Percentiles rank a stretch among this genome's conserved stretches.
Conservation (phyloP, 1,140 invertebrate genomes). For the Heliconius hermathena region DNA sequence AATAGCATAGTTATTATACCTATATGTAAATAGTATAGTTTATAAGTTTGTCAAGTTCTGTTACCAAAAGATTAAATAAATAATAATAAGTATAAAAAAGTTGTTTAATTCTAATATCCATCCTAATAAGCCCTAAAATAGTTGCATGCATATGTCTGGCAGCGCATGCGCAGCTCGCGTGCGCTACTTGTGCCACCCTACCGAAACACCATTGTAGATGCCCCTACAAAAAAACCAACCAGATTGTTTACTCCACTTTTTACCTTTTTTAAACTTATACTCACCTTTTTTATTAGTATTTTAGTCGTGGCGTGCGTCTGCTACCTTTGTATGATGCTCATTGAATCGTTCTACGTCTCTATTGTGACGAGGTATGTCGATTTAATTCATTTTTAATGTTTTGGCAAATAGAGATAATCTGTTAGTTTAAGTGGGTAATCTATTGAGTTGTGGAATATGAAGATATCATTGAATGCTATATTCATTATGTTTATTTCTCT, state of each 20-base stretch:
- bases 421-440: not conserved
- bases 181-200: constrained; percentile 70
- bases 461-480: not conserved
- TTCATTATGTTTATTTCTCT: not conserved
- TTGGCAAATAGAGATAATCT: constrained; percentile 69
- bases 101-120: constrained; percentile 15
- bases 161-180: constrained; percentile 49
- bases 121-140: constrained; percentile 42
- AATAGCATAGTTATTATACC: too few relatives aligned
- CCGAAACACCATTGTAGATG: constrained; percentile 58
- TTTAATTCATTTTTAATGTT: constrained; percentile 73
- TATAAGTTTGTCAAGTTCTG: too few relatives aligned
- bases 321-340: constrained; percentile 61
- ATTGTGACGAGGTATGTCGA: constrained; percentile 62
- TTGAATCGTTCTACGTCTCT: constrained; percentile 63
- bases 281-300: constrained; percentile 70
- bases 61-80: too few relatives aligned
- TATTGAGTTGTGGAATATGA: not conserved
- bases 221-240: constrained; percentile 66
- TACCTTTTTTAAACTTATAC: constrained; percentile 75
- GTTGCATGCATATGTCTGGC: constrained; percentile 50
- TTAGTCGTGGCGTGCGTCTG: constrained; percentile 67
- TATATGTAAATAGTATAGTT: too few relatives aligned
- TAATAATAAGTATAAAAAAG: not conserved
- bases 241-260: constrained; percentile 80